Percentiles rank a stretch among this genome's conserved stretches.
phyloP scores from a whole-genome alignment of 2,888 invertebrate species.

The Mythimna impura region DNA sequence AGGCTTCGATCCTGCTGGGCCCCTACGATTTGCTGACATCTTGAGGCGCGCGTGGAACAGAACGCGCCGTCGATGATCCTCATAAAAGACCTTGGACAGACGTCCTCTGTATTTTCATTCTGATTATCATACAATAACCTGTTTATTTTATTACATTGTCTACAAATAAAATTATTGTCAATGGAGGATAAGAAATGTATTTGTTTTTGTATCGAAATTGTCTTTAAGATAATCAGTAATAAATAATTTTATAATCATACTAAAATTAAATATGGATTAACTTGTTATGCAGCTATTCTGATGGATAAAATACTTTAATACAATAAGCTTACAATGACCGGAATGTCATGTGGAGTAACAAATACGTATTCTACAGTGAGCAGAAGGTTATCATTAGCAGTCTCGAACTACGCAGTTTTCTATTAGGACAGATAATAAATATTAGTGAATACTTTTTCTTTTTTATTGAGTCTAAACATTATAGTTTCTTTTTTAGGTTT shows the following conservation, averaged over 20 bases:
- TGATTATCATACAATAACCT: not conserved
- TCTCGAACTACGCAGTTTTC: slow-evolving; percentile 22
- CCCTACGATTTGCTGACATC: no score
- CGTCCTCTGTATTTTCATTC: not conserved
- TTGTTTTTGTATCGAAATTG: slow-evolving; percentile 1
- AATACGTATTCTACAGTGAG: not conserved
- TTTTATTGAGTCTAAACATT: not conserved
- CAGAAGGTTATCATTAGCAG: not conserved
- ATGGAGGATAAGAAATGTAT: slow-evolving; percentile 2
- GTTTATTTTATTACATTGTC: slow-evolving; percentile 13
- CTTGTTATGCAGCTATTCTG: slow-evolving; percentile 15
- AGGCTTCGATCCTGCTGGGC: no score
- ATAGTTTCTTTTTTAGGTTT: no score
- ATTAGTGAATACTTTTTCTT: not conserved
- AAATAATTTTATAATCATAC: slow-evolving; percentile 42
- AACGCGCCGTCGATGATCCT: no score
- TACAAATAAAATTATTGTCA: not conserved
- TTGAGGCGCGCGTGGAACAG: no score
- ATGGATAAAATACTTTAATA: slow-evolving; percentile 25
- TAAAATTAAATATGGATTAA: slow-evolving; percentile 28
- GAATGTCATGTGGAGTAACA: slow-evolving; percentile 20
- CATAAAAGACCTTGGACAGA: no score
- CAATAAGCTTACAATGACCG: slow-evolving; percentile 9
- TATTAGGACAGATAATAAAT: not conserved
- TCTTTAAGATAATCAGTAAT: slow-evolving; percentile 29